A percentile compares a stretch with the other conserved stretches of the same genome.
Evolutionary conservation across 2,797 vertebrate species (phyloP).

Genomic region (Danio aesculapii): DNA sequence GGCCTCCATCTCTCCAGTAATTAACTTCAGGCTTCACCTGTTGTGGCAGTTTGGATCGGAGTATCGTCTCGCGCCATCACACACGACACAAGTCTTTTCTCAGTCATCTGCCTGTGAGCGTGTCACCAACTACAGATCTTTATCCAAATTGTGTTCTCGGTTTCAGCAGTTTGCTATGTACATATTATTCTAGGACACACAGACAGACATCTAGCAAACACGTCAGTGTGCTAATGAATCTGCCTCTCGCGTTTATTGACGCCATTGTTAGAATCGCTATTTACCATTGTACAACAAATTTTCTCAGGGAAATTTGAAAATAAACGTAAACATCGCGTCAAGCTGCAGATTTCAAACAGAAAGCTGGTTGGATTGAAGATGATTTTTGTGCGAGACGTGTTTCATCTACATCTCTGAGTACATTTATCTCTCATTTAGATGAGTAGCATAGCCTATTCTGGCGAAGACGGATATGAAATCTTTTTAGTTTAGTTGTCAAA

Average conservation of each 20-base stretch:
- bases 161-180: background rate
- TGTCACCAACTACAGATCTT: constrained; percentile 34
- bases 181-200: background rate
- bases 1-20: constrained; percentile 35
- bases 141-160: background rate
- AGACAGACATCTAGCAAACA: background rate
- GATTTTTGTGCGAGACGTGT: too few species aligned
- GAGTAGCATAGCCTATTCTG: too few species aligned
- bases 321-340: too few species aligned
- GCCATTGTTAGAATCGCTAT: background rate
- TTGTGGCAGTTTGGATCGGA: constrained; percentile 37
- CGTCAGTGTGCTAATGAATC: background rate
- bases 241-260: background rate
- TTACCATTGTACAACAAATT: too few species aligned
- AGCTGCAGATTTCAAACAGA: too few species aligned
- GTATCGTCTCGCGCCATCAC: constrained; percentile 21
- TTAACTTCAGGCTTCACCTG: constrained; percentile 48
- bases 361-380: too few species aligned
- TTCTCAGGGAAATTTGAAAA: too few species aligned
- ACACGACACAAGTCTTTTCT: constrained; percentile 6
- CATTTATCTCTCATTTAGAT: too few species aligned
- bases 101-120: constrained; percentile 26
- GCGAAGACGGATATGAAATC: too few species aligned
- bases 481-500: too few species aligned
- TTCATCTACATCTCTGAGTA: too few species aligned